A percentile compares a stretch with the other conserved stretches of the same genome.
Conservation (phyloP, 2,888 invertebrate species). For the Heterodera filipjevi region DNA sequence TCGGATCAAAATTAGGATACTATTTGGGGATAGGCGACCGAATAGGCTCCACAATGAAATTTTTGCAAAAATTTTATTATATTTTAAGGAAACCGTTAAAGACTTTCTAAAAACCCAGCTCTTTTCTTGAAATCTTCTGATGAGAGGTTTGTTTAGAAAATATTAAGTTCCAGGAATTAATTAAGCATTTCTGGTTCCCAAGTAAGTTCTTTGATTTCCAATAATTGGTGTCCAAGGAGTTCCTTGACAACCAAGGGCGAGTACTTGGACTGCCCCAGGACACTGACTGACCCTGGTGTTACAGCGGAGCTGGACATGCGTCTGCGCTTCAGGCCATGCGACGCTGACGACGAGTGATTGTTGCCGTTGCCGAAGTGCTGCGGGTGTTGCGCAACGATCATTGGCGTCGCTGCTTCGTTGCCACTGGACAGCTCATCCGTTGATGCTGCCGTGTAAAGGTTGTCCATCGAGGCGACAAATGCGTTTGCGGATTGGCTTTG, state of each 20-base stretch:
- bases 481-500: conserved; percentile 8
- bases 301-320: conserved; percentile 14
- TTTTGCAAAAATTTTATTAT: too few relatives aligned
- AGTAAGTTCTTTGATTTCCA: too few relatives aligned
- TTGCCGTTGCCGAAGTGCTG: neutral
- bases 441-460: conserved; percentile 10
- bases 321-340: conserved; percentile 13
- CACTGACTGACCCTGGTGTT: neutral
- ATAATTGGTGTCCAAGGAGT: neutral
- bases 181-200: too few relatives aligned
- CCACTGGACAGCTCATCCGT: neutral
- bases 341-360: neutral
- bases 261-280: too few relatives aligned
- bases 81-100: too few relatives aligned
- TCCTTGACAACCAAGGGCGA: neutral
- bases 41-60: too few relatives aligned
- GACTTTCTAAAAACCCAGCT: too few relatives aligned
- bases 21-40: too few relatives aligned
- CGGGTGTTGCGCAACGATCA: conserved; percentile 8
- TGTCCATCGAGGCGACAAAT: conserved; percentile 23
- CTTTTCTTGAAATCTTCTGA: too few relatives aligned
- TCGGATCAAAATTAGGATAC: too few relatives aligned
- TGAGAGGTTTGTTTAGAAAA: too few relatives aligned
- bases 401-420: neutral
- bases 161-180: too few relatives aligned